Evolutionary conservation across 2,888 invertebrate genomes (phyloP), one percentile per base, ranked within the genome.

Genomic region (Aproaerema taeniolella): DNA sequence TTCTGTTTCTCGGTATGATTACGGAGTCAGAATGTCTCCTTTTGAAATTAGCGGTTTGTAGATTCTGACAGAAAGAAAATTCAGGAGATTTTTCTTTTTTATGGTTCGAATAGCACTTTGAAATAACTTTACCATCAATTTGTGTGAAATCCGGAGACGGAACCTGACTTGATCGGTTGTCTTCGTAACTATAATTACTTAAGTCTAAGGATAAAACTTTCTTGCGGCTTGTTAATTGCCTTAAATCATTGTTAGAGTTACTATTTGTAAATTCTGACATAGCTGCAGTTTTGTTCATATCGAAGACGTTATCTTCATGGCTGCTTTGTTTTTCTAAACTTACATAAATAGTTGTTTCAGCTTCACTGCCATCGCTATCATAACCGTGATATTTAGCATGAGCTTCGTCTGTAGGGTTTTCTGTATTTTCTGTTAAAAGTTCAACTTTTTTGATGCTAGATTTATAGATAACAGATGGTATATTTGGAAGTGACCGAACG

Each of bases 301-400:
- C 8, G 8, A 8, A 20, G 8, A 8, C 4, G 8, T 8, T 20
- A 20, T 5, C 38, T 40, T 70, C 61, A 12, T 53, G 42, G 52
- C 56, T 67, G 37, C 55, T 68, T 47, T 67, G 64, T 47, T 64
- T 76, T 6, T 83, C 81, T 51, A 78, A 67, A 48, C 71, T 85
- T 29, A 87, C 61, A 43, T 88, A 80, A 35, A 88, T 86, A 34
- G 87, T 88, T 2, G 86, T 87, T 65, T 88, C 87, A 31, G 83
- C 85, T 43, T 79, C 77, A 50, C 87, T 88, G 24, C 78, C 72
- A 41, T 87, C 86, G 46, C 87, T 87, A 26, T 88, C 87, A 53
- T 88, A 88, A n/a, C 87, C 85, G 51, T 87, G 87, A 58, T 86
- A 87, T 46, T 82, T 26, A 13, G 8, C 4, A 24, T 14, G 10